These are phyloP conservation scores for Zootoca vivipara DNA, from an alignment of 2,113 vertebrate genomes.

Conservation along the genomic window DNA sequence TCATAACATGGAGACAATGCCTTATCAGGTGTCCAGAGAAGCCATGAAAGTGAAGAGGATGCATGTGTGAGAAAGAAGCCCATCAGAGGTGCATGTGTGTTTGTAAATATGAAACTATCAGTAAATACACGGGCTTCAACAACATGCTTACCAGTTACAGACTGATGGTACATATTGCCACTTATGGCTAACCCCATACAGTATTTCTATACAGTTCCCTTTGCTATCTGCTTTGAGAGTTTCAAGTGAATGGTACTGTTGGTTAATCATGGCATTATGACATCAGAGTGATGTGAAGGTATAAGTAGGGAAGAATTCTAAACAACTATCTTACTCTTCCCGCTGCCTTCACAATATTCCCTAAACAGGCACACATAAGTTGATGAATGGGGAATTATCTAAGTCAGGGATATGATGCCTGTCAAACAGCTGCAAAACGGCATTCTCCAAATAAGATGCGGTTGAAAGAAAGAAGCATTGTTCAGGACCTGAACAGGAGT, in stretches of 20 bases:
- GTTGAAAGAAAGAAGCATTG: slow-evolving; percentile 7
- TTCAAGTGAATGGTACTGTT: not conserved
- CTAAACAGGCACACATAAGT: not conserved
- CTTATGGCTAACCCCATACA: not conserved
- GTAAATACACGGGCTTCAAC: not conserved
- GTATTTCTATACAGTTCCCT: slow-evolving; percentile 11
- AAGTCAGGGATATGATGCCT: not conserved
- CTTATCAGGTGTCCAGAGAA: not conserved
- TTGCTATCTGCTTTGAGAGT: not conserved
- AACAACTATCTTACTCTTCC: not conserved
- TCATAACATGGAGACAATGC: too few relatives aligned
- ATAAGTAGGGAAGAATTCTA: not conserved
- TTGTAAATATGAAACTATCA: not conserved
- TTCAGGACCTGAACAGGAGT: not conserved
- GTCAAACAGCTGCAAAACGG: slow-evolving; percentile 12
- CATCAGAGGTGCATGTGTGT: not conserved
- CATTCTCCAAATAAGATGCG: slow-evolving; percentile 13
- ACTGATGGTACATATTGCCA: not conserved
- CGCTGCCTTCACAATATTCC: not conserved
- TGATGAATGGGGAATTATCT: not conserved
- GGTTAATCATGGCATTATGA: not conserved
- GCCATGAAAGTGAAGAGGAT: not conserved
- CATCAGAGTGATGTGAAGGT: not conserved
- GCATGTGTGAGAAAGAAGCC: not conserved
- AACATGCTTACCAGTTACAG: slow-evolving; percentile 1